These are phyloP conservation scores for Bolborhynchus lineola DNA, from an alignment of 2,113 vertebrate genomes.

Conservation along the genomic window DNA sequence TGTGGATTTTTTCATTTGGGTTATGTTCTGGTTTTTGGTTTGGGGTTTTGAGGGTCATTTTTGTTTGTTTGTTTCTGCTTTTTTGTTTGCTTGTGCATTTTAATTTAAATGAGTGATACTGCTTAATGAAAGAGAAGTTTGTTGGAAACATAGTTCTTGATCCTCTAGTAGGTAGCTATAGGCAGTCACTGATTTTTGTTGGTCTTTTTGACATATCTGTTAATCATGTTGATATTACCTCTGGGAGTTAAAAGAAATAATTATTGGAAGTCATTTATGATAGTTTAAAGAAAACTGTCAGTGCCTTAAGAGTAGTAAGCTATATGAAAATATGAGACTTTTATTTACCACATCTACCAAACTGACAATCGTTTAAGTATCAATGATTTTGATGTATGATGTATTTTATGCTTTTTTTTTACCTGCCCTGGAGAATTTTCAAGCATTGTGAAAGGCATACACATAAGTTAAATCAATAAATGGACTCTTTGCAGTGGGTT, in stretches of 20 bases:
- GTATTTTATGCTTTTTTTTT: neutral
- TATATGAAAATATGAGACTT: neutral
- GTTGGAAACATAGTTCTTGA: neutral
- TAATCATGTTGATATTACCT: neutral
- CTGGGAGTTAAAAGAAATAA: neutral
- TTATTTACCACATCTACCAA: neutral
- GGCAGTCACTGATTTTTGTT: neutral
- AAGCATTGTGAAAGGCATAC: neutral
- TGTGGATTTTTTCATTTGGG: neutral
- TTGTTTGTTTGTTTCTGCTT: neutral
- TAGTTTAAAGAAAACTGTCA: neutral
- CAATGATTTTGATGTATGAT: rapidly evolving
- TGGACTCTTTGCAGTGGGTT: neutral
- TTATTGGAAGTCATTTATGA: neutral
- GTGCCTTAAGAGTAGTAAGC: neutral
- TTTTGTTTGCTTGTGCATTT: neutral
- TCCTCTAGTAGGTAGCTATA: neutral
- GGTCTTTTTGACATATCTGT: neutral
- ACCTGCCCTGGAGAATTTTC: neutral
- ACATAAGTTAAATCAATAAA: neutral
- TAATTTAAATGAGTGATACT: neutral
- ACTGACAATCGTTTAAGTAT: neutral
- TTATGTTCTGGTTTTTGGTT: neutral
- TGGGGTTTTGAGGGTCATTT: neutral
- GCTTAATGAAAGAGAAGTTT: neutral